phyloP scores from a whole-genome alignment of 2,797 vertebrate species.

The Pantherophis vulpinus region DNA sequence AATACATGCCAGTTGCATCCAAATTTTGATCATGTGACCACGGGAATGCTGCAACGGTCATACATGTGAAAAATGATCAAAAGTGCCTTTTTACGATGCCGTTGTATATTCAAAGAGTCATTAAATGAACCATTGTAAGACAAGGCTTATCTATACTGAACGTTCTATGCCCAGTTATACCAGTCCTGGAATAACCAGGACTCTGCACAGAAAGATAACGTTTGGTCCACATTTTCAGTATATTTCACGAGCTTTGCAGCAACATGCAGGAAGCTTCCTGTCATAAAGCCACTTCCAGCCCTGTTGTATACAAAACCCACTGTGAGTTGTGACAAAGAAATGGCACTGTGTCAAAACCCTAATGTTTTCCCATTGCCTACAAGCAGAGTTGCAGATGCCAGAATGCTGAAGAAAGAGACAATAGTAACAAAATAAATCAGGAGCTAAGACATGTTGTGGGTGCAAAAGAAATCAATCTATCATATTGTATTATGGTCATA shows the following conservation, averaged over 20 bases:
- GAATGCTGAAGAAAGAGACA: not conserved
- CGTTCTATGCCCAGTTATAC: not conserved
- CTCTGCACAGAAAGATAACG: not conserved
- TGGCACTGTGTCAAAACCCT: not conserved
- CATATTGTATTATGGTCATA: not conserved
- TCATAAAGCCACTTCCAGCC: not conserved
- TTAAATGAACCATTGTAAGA: not conserved
- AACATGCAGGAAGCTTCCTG: not conserved
- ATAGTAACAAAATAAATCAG: not conserved
- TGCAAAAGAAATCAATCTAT: not conserved
- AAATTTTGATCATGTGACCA: too few species aligned
- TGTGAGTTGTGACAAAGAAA: not conserved
- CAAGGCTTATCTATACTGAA: not conserved
- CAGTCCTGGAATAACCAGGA: not conserved
- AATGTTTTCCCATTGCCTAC: not conserved
- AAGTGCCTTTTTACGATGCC: too few species aligned
- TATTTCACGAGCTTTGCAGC: not conserved
- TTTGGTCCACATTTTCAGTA: not conserved
- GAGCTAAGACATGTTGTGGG: not conserved
- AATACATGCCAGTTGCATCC: too few species aligned
- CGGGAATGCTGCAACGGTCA: too few species aligned
- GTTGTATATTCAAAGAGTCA: too few species aligned
- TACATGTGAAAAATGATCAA: too few species aligned
- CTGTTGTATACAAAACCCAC: not conserved
- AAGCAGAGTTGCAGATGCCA: not conserved